These are phyloP conservation scores for Schizopygopsis pylzovi DNA, from an alignment of 2,797 vertebrate species.

Conservation along the genomic window DNA sequence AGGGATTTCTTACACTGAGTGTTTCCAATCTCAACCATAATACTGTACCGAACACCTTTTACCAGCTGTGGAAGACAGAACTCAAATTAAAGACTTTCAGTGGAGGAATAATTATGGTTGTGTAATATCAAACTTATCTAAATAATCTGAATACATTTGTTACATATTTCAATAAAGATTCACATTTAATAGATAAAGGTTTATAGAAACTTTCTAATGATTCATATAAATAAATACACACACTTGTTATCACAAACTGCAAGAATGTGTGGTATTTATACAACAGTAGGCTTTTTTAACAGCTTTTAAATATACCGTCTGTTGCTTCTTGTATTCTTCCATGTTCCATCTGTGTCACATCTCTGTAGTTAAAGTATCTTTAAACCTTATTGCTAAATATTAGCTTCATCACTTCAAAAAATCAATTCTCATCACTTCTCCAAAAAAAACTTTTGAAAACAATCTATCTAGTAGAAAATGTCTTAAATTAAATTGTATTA, in stretches of 20 bases:
- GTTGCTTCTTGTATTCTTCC: too few species aligned
- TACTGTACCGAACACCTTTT: slow-evolving; percentile 78
- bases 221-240: not conserved
- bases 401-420: too few species aligned
- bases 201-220: not conserved
- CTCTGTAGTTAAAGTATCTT: too few species aligned
- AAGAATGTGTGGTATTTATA: not conserved
- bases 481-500: not conserved
- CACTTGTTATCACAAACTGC: not conserved
- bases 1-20: slow-evolving; percentile 80
- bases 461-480: too few species aligned
- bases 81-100: not conserved
- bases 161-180: not conserved
- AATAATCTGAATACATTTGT: not conserved
- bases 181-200: not conserved
- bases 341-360: too few species aligned
- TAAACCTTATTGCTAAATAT: too few species aligned
- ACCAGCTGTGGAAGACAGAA: slow-evolving; percentile 74
- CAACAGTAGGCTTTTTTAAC: not conserved
- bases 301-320: not conserved
- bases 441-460: too few species aligned
- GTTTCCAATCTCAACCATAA: slow-evolving; percentile 80
- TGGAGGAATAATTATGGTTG: not conserved
- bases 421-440: too few species aligned
- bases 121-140: not conserved